Base-by-base conservation (phyloP, 2,888 invertebrate species). In the Amiota minor region DNA sequence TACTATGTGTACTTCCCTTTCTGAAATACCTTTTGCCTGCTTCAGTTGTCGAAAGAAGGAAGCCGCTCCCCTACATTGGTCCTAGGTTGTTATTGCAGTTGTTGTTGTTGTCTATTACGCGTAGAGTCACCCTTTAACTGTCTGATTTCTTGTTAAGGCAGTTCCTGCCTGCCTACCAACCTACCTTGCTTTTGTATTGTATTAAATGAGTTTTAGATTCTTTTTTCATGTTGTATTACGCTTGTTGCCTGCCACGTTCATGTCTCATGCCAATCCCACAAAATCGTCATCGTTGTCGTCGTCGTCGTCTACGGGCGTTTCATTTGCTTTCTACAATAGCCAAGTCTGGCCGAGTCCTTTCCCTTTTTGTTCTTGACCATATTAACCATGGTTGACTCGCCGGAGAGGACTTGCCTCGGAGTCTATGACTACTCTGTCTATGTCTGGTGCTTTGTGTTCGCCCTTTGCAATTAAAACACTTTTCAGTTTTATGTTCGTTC, bases 181-280 rank as follows among this genome's bases (percentile, higher is more conserved):
- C 12, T 50, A 14, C 2, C 20, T 49, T 65, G 14, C 46, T 23
- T 68, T 50, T 3, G 2, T 62, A 20, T 16, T 56, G 14, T n/a
- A 18, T 56, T 56, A 18, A 18, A 56, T 56, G 18, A 56, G 18
- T 56, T 56, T 56, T 56, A 9, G 55, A 9, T 20, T 59, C 23
- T 18, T 59, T 59, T 59, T 59, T 64, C 45, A 16, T 14, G 23
- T 64, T 68, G 23, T 14, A 45, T 67, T 59, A 35, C 35, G 56
- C 70, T 65, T 65, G 65, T 56, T 56, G 70, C 70, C 45, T 56
- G 56, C 70, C 70, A 70, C 47, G 35, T 70, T 61, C 70, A 70
- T 61, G 70, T 70, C 70, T 61, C 61, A 70, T 70, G 70, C 70
- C 70, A 70, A 70, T 70, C 70, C 70, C 70, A 70, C 70, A 70